Evolutionary conservation across 2,113 vertebrate genomes (phyloP).

Genomic region (Gymnorhina tibicen): DNA sequence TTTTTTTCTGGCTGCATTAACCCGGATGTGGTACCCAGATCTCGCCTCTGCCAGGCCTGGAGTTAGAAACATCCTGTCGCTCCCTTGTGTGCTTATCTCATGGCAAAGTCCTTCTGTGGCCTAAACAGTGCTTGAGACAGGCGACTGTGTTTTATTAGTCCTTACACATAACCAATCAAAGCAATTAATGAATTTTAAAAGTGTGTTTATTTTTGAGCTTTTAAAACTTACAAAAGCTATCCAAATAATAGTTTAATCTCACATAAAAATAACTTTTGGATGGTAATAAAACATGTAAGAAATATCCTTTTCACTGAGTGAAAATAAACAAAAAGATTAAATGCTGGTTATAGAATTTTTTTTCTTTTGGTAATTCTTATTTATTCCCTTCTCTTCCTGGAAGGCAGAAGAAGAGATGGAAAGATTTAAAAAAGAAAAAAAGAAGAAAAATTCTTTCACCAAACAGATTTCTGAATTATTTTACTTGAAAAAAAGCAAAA

Average conservation of each 20-base stretch:
- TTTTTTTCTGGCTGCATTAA: not conserved
- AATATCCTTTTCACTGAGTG: not conserved
- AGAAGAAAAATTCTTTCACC: not conserved
- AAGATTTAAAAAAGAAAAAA: not conserved
- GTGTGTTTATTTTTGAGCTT: not conserved
- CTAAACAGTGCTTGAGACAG: no score
- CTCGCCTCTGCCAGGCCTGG: no score
- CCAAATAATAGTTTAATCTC: not conserved
- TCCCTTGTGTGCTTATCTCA: no score
- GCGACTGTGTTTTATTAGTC: not conserved
- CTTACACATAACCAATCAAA: not conserved
- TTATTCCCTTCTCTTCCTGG: not conserved
- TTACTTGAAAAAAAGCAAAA: not conserved
- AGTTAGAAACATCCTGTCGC: no score
- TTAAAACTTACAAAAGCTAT: not conserved
- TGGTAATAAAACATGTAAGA: not conserved
- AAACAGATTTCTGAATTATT: not conserved
- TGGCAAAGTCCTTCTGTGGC: no score
- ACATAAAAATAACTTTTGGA: not conserved
- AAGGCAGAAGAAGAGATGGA: not conserved
- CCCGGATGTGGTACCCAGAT: no score
- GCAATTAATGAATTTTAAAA: not conserved
- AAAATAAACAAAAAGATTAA: not conserved
- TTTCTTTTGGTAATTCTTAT: not conserved
- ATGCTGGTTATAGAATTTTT: accelerated